Evolutionary conservation across 2,797 vertebrate species (phyloP).

Genomic region (Centropyge bicolor): DNA sequence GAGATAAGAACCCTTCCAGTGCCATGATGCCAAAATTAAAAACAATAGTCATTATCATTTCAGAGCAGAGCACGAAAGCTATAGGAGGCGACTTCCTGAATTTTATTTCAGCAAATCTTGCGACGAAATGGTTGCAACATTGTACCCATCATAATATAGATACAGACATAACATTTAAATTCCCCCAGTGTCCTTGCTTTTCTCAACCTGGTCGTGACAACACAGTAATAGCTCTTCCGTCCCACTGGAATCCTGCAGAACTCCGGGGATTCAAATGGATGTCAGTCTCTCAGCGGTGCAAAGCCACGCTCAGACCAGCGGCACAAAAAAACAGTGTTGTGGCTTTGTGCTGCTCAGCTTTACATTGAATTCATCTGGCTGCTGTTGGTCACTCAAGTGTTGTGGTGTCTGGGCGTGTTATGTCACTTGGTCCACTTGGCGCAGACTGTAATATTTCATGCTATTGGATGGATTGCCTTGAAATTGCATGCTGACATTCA

Average conservation of each 20-base stretch:
- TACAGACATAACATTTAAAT: constrained; percentile 9
- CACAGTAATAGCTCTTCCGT: constrained; percentile 21
- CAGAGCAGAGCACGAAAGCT: constrained; percentile 21
- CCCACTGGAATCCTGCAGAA: constrained; percentile 18
- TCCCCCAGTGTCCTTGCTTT: neutral
- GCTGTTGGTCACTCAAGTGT: neutral
- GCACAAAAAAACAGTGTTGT: neutral
- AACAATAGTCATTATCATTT: constrained; percentile 52
- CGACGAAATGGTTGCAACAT: neutral
- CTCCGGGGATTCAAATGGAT: constrained; percentile 40
- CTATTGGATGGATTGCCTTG: neutral
- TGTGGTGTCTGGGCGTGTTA: neutral
- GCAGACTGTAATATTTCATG: neutral
- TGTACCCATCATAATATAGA: neutral
- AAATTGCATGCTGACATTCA: neutral
- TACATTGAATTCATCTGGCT: neutral
- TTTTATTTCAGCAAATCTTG: constrained; percentile 16
- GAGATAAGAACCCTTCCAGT: constrained; percentile 41
- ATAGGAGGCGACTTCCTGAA: constrained; percentile 11
- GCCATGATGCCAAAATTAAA: constrained; percentile 41
- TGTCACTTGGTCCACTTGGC: neutral
- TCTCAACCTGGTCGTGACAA: constrained; percentile 27
- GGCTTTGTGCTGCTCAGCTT: neutral
- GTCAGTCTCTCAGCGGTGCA: constrained; percentile 23
- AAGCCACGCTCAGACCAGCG: constrained; percentile 28